These are phyloP conservation scores for Dipodomys merriami DNA, from an alignment of 2,113 vertebrate species.

Conservation along the genomic window DNA sequence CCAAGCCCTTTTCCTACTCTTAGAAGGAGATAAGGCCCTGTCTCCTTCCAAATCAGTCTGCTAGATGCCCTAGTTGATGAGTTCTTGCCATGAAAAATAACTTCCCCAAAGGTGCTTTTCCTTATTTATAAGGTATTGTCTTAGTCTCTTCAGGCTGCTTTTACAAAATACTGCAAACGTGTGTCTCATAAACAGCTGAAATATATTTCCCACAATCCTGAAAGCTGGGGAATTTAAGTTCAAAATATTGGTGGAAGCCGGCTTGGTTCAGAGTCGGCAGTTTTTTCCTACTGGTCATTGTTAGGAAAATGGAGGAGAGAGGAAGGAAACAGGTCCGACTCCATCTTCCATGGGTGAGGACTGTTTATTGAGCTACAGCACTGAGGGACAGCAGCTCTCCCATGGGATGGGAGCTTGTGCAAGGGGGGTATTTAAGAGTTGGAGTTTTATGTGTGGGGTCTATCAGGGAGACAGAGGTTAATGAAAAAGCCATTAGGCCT, in stretches of 20 bases:
- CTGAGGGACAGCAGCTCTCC: too few species aligned
- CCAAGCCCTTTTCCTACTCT: background rate
- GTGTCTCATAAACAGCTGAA: background rate
- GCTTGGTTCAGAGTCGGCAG: background rate
- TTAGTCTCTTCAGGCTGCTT: background rate
- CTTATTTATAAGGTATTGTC: background rate
- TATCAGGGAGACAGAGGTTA: too few species aligned
- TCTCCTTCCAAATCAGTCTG: background rate
- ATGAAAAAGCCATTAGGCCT: too few species aligned
- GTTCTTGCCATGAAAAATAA: background rate
- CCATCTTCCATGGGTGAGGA: too few species aligned
- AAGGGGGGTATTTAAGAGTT: too few species aligned
- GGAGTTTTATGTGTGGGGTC: too few species aligned
- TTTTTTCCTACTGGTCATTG: background rate
- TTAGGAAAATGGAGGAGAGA: too few species aligned
- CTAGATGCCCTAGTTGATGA: background rate
- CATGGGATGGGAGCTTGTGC: too few species aligned
- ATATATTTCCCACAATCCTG: background rate
- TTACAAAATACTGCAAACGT: background rate
- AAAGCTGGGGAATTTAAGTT: background rate
- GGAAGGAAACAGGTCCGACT: too few species aligned
- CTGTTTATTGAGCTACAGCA: too few species aligned
- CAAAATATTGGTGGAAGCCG: background rate
- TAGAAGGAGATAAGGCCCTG: background rate
- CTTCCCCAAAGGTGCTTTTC: background rate